Percentiles rank a stretch among this genome's conserved stretches.
Evolutionary conservation across 2,113 vertebrate genomes (phyloP).

Genomic region (Siniperca chuatsi): DNA sequence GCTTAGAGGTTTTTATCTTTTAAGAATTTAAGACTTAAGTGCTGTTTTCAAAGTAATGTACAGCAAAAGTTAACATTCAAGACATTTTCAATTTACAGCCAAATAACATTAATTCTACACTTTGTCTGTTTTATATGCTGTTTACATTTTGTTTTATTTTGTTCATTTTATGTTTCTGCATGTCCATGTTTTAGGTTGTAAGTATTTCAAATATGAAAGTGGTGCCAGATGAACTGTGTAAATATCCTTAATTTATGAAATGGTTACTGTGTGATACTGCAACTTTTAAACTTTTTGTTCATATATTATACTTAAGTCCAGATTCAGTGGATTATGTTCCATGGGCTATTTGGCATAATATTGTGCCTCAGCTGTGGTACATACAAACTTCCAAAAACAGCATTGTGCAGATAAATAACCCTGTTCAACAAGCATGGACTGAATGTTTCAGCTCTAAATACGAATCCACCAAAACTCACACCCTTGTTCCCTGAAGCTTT

Average conservation of each 20-base stretch:
- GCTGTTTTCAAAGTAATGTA: neutral
- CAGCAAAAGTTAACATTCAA: neutral
- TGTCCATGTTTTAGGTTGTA: neutral
- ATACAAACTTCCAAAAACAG: neutral
- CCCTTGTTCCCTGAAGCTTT: neutral
- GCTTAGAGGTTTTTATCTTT: neutral
- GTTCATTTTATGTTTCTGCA: neutral
- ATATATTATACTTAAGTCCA: neutral
- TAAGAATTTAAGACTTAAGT: neutral
- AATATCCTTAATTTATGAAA: neutral
- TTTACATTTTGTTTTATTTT: neutral
- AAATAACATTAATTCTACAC: neutral
- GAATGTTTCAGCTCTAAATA: neutral
- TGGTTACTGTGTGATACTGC: neutral
- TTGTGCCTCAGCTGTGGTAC: neutral
- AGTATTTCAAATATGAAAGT: neutral
- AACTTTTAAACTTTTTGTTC: neutral
- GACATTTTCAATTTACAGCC: neutral
- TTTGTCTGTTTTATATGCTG: neutral
- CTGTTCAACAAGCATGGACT: neutral
- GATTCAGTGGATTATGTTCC: neutral
- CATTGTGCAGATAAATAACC: neutral
- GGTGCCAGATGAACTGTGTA: neutral
- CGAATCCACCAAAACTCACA: constrained; percentile 24
- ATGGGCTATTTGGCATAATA: neutral